phyloP scores from a whole-genome alignment of 2,113 vertebrate genomes.

The Tetraodon nigroviridis region DNA sequence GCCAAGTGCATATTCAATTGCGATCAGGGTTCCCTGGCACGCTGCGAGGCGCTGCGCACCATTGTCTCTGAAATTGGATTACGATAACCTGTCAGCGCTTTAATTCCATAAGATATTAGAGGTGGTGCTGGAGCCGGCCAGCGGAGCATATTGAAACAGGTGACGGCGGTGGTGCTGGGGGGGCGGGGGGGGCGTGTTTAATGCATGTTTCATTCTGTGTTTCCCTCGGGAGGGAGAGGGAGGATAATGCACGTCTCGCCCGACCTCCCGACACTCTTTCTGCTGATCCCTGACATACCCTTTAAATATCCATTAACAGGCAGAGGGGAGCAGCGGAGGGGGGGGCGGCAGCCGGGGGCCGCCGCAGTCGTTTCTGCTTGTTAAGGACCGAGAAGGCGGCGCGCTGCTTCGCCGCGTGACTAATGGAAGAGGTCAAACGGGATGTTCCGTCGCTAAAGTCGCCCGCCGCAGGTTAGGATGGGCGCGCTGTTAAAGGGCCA shows the following conservation, averaged over 20 bases:
- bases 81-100: slow-evolving; percentile 79
- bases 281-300: slow-evolving; percentile 61
- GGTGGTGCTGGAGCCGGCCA: slow-evolving; percentile 36
- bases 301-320: slow-evolving; percentile 70
- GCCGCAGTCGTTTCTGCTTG: slow-evolving; percentile 29
- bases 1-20: slow-evolving; percentile 71
- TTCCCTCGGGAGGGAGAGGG: slow-evolving; percentile 34
- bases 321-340: slow-evolving; percentile 9
- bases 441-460: slow-evolving; percentile 26
- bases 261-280: slow-evolving; percentile 50
- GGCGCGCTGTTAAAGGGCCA: slow-evolving; percentile 5
- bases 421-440: slow-evolving; percentile 36
- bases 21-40: slow-evolving; percentile 57
- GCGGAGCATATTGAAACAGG: slow-evolving; percentile 17
- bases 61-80: slow-evolving; percentile 82
- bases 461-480: slow-evolving; percentile 15
- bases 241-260: slow-evolving; percentile 45
- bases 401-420: slow-evolving; percentile 15
- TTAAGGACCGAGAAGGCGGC: slow-evolving; percentile 28
- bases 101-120: slow-evolving; percentile 77
- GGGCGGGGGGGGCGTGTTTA: slow-evolving; percentile 47
- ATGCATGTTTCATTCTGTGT: slow-evolving; percentile 52
- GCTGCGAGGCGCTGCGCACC: slow-evolving; percentile 61
- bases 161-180: slow-evolving; percentile 1
- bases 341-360: slow-evolving; percentile 5